Base-by-base conservation (phyloP, 2,113 vertebrate genomes). In the Pachypanchax playfairii region DNA sequence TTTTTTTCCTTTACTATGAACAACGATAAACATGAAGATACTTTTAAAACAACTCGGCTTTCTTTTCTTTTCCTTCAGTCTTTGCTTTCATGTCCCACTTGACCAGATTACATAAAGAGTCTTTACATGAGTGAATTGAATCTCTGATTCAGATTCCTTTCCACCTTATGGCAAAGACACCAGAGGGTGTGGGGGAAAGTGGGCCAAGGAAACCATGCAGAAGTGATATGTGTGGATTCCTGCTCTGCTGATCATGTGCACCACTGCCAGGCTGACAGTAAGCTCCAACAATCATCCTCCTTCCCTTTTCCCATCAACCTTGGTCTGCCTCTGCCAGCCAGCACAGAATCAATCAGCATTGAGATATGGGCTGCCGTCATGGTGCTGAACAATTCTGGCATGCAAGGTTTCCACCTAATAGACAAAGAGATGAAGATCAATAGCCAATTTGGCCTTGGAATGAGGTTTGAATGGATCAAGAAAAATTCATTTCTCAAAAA, bases 361-460 rank as follows among this genome's bases (percentile, higher is more conserved):
- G 79, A 91, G 79, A 88, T 87, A 85, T 68, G 74, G 83, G 79
- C 83, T 54, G 62, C 77, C 61, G 65, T 79, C 81, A 66, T 58
- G 52, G 26, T 33, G 15, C 61, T 38, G 80, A 83, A 80, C 73
- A 72, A 78, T 86, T 85, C 80, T 80, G 76, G 84, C 85, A 87
- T 66, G 79, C 79, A 79, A 77, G 79, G 66, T 80, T 86, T 77
- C 77, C 75, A 76, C 64, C 66, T 86, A 79, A 89, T 85, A 84
- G 81, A 87, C 85, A 82, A 84, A 77, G 85, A 82, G 81, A 85
- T 54, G 5, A 67, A 78, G 88, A 91, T 92, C 91, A 89, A 92
- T 92, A 92, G 85, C 67, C 88, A 90, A 92, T 92, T 92, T 87
- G 86, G 82, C 75, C 70, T 70, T 79, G 72, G 77, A 87, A 84